Evolutionary conservation across 2,888 invertebrate genomes (phyloP).

Genomic region (Aleiodes leptofemur): DNA sequence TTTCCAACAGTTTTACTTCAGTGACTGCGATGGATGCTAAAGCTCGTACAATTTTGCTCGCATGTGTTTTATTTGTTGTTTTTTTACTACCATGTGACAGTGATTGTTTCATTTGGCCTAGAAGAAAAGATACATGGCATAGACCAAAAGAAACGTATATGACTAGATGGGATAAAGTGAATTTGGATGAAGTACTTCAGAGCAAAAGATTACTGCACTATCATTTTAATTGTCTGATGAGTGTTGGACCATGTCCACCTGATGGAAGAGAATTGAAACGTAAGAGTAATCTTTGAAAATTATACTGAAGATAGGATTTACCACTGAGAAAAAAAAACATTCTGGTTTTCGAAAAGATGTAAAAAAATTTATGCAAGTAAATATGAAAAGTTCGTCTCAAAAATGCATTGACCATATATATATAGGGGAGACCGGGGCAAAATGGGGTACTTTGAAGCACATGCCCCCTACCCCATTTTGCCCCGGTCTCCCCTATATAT

Average conservation of each 20-base stretch:
- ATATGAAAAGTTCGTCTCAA: no score
- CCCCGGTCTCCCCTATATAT: no score
- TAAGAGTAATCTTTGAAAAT: conserved; percentile 76
- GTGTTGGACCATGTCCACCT: conserved; percentile 82
- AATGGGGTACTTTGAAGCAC: no score
- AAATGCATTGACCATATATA: no score
- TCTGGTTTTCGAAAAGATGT: no score
- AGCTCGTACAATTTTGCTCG: conserved; percentile 41
- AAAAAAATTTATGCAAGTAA: no score
- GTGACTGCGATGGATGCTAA: conserved; percentile 52
- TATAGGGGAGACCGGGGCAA: no score
- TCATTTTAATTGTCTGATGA: conserved; percentile 84
- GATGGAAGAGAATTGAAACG: conserved; percentile 85
- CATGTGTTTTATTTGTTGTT: conserved; percentile 42
- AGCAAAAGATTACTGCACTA: conserved; percentile 83
- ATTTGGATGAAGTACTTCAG: conserved; percentile 82
- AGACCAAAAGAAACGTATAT: conserved; percentile 67
- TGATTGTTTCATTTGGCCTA: conserved; percentile 57
- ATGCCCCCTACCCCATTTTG: no score
- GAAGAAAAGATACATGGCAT: conserved; percentile 40
- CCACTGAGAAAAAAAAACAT: no score
- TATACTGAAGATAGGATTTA: not conserved
- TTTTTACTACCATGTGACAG: conserved; percentile 36
- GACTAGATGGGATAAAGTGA: conserved; percentile 82
- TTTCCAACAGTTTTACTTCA: conserved; percentile 53